phyloP scores from a whole-genome alignment of 2,888 invertebrate species.

The Ethmia dodecea region DNA sequence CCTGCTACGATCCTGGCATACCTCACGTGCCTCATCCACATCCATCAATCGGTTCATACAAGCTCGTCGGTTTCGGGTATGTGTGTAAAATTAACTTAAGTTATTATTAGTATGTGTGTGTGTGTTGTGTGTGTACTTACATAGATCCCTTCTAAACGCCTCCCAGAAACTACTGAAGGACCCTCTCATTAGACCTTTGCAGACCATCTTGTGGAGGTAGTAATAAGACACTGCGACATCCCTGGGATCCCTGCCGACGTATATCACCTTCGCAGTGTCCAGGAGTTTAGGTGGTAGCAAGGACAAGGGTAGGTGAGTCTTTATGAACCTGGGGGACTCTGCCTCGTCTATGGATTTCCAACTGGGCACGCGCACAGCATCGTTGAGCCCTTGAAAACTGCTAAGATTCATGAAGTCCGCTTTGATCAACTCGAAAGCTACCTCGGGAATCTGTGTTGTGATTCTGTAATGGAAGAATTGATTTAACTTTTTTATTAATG shows the following conservation, averaged over 20 bases:
- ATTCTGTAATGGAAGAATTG: constrained; percentile 33
- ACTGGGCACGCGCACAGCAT: constrained; percentile 48
- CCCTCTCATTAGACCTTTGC: constrained; percentile 64
- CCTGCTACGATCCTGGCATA: too few relatives aligned
- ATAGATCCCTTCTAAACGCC: constrained; percentile 76
- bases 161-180: constrained; percentile 78
- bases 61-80: too few relatives aligned
- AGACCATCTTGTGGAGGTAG: constrained; percentile 80
- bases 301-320: constrained; percentile 80
- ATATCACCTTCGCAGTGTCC: constrained; percentile 78
- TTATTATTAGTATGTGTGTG: too few relatives aligned
- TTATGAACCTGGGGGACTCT: constrained; percentile 77
- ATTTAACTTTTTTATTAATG: neutral
- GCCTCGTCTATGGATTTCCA: constrained; percentile 52
- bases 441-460: constrained; percentile 52
- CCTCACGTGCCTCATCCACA: too few relatives aligned
- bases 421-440: constrained; percentile 56
- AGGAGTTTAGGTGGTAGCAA: constrained; percentile 73
- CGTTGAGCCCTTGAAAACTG: constrained; percentile 56
- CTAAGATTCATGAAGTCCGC: constrained; percentile 58
- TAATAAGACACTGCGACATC: constrained; percentile 85
- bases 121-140: too few relatives aligned
- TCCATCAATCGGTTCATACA: too few relatives aligned
- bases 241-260: constrained; percentile 84
- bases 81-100: too few relatives aligned